Evolutionary conservation across 2,888 invertebrate species (phyloP).

Genomic region (Andrena dorsata): DNA sequence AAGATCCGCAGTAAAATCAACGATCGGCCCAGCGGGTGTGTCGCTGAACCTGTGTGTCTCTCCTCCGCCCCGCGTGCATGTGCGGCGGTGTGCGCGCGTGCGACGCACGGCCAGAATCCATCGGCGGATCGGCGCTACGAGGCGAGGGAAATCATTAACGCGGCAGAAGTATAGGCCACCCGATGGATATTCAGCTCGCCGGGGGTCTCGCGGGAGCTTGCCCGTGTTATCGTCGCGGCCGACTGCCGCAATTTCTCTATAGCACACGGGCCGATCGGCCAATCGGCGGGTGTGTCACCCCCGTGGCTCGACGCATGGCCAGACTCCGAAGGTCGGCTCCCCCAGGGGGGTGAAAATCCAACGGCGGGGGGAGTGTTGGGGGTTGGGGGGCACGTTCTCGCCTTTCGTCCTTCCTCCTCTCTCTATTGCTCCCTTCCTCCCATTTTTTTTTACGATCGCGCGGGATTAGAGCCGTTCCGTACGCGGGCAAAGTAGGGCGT

Average conservation of each 20-base stretch:
- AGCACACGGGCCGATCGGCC: slow-evolving; percentile 60
- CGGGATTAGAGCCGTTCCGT: slow-evolving; percentile 32
- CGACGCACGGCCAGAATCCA: slow-evolving; percentile 64
- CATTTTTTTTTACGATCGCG: slow-evolving; percentile 8
- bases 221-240: slow-evolving; percentile 44
- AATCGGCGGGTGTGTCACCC: slow-evolving; percentile 71
- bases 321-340: slow-evolving; percentile 37
- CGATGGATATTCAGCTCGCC: background rate
- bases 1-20: slow-evolving; percentile 66
- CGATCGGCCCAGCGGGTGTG: slow-evolving; percentile 67
- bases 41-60: slow-evolving; percentile 46
- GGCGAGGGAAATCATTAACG: slow-evolving; percentile 49
- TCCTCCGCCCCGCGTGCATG: background rate
- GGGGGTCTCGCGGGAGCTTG: slow-evolving; percentile 9
- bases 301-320: slow-evolving; percentile 67
- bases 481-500: slow-evolving; percentile 48
- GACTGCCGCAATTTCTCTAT: slow-evolving; percentile 69
- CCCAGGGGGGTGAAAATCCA: slow-evolving; percentile 25
- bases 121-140: slow-evolving; percentile 22
- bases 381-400: background rate
- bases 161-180: slow-evolving; percentile 2
- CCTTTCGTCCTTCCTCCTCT: background rate
- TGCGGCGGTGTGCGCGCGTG: slow-evolving; percentile 21
- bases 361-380: background rate
- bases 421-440: background rate